Evolutionary conservation across 2,113 vertebrate genomes (phyloP).

Genomic region (Fregata magnificens): DNA sequence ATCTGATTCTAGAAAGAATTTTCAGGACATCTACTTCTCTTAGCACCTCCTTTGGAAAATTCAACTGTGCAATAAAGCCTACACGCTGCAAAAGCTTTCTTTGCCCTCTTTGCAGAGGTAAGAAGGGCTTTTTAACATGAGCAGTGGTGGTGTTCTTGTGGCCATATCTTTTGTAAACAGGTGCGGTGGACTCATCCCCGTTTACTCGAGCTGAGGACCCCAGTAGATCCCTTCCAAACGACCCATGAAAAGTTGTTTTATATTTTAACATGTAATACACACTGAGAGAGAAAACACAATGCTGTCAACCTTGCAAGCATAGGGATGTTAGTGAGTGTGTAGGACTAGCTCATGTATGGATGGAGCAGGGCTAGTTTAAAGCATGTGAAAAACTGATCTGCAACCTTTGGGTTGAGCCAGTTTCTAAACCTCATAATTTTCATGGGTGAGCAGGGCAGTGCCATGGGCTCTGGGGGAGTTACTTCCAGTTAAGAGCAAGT

Average conservation of each 20-base stretch:
- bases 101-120: not conserved
- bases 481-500: not conserved
- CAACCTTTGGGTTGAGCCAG: not conserved
- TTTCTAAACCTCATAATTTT: not conserved
- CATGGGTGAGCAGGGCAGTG: not conserved
- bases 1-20: not conserved
- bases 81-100: fast-evolving
- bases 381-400: not conserved
- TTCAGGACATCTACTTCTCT: not conserved
- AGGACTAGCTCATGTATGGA: not conserved
- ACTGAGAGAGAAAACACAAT: not conserved
- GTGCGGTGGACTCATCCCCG: not conserved
- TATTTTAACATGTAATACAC: not conserved
- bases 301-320: not conserved
- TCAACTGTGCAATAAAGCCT: not conserved
- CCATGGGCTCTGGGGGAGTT: not conserved
- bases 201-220: not conserved
- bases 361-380: not conserved
- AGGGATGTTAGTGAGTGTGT: not conserved
- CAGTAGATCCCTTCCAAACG: not conserved
- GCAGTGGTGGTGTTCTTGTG: not conserved
- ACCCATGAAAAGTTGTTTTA: not conserved
- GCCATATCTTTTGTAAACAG: not conserved
- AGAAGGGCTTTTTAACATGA: not conserved
- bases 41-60: not conserved